These are phyloP conservation scores for Odontothrips loti DNA, from an alignment of 2,888 invertebrate species.

Conservation along the genomic window DNA sequence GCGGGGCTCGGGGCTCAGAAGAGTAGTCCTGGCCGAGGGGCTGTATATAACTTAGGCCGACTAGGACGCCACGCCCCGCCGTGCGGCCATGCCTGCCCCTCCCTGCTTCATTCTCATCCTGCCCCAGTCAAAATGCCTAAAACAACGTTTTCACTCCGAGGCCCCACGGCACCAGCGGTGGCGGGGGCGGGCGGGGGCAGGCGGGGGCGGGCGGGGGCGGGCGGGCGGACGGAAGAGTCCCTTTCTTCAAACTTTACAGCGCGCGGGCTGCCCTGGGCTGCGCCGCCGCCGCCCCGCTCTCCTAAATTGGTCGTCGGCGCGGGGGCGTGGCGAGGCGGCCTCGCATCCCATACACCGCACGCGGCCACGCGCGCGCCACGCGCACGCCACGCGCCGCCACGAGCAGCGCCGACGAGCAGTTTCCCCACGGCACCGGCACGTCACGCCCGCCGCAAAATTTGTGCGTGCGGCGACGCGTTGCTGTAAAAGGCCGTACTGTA, in stretches of 20 bases:
- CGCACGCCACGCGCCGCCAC: too few species aligned
- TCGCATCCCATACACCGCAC: not conserved
- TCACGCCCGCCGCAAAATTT: not conserved
- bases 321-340: not conserved
- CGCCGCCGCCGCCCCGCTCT: too few species aligned
- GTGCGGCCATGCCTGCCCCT: not conserved
- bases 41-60: too few species aligned
- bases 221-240: not conserved
- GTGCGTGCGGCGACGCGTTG: not conserved
- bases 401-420: not conserved
- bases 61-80: too few species aligned
- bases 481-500: not conserved
- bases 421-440: too few species aligned
- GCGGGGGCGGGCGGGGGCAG: too few species aligned
- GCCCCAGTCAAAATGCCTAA: constrained; percentile 5
- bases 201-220: too few species aligned
- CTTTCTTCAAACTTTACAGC: constrained; percentile 26
- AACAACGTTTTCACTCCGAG: constrained; percentile 1
- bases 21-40: too few species aligned
- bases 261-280: not conserved
- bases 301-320: not conserved
- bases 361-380: not conserved
- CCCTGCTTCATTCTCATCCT: not conserved
- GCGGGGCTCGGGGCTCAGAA: too few species aligned
- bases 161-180: too few species aligned